These are phyloP conservation scores for Alcedo atthis DNA, from an alignment of 2,797 vertebrate species.

Conservation along the genomic window DNA sequence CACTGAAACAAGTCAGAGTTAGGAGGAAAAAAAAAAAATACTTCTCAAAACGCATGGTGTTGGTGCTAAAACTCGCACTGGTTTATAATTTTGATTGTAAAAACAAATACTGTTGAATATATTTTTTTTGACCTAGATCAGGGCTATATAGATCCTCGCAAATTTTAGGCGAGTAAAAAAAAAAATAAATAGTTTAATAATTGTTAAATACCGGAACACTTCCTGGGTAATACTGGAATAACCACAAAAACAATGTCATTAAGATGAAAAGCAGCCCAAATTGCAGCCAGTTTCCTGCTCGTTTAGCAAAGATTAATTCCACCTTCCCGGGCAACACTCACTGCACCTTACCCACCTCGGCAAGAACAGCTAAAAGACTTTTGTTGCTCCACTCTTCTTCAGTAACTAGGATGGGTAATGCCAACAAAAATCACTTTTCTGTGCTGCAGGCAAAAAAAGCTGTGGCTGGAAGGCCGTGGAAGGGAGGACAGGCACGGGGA, in stretches of 20 bases:
- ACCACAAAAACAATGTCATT: slow-evolving; percentile 40
- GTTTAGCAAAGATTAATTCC: slow-evolving; percentile 48
- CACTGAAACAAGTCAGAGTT: background rate
- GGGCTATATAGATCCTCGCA: background rate
- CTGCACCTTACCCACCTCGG: background rate
- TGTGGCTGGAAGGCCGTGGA: background rate
- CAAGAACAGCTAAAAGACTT: background rate
- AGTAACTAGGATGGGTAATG: background rate
- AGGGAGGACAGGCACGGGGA: background rate
- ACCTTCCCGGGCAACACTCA: slow-evolving; percentile 11
- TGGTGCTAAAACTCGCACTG: background rate
- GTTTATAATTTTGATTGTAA: background rate
- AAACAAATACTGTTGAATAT: background rate
- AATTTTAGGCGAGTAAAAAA: background rate
- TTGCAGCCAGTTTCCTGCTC: slow-evolving; percentile 50
- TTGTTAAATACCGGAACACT: slow-evolving; percentile 22
- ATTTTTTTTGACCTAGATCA: background rate
- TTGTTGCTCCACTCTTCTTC: background rate
- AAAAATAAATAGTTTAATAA: slow-evolving; percentile 4
- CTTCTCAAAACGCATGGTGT: background rate
- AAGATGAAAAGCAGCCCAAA: background rate
- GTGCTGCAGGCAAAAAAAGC: background rate
- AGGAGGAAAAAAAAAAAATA: background rate
- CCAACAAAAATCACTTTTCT: background rate
- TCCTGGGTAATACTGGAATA: slow-evolving; percentile 2